Evolutionary conservation across 2,888 invertebrate species (phyloP), one percentile per base, ranked within the genome.

Genomic region (Gerris lacustris): DNA sequence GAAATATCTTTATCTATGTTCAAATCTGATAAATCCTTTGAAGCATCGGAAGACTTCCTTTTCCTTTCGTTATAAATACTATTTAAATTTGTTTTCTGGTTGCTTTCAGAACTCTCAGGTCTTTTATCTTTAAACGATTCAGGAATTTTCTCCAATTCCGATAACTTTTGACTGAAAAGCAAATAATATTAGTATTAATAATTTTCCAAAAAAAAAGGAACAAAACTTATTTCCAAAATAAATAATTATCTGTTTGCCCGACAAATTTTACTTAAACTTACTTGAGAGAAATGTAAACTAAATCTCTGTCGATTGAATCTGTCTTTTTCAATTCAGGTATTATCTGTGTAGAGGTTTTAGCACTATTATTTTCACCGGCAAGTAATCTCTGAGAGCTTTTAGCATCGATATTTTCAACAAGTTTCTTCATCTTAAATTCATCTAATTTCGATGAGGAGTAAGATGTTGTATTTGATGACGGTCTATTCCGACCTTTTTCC

Each of bases 401-500:
- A n/a, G n/a, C n/a, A n/a, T n/a, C n/a, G n/a, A n/a, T n/a, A n/a
- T n/a, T n/a, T n/a, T n/a, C n/a, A n/a, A n/a, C n/a, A n/a, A n/a
- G n/a, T n/a, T n/a, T n/a, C 5, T 55, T 55, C 9, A 2, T 9
- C 15, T 4, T 55, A 1, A 2, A 2, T 2, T 55, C 11, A 55
- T 55, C 55, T 5, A 15, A 11, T 55, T 55, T 55, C 2, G 55
- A 11, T 55, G 55, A 55, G 2, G 55, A 55, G 15, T 55, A 55
- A 5, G 55, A 55, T 4, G 55, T 11, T 11, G 11, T 15, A 11
- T 55, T 55, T 11, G 55, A 55, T 55, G 55, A 55, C 5, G 55
- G 55, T 55, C 15, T 55, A 64, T 64, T 47, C 11, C 63, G 66
- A 45, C 44, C 64, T 43, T 68, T 47, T 63, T 69, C 66, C n/a